Evolutionary conservation across 2,113 vertebrate genomes (phyloP).

Genomic region (Procavia capensis): DNA sequence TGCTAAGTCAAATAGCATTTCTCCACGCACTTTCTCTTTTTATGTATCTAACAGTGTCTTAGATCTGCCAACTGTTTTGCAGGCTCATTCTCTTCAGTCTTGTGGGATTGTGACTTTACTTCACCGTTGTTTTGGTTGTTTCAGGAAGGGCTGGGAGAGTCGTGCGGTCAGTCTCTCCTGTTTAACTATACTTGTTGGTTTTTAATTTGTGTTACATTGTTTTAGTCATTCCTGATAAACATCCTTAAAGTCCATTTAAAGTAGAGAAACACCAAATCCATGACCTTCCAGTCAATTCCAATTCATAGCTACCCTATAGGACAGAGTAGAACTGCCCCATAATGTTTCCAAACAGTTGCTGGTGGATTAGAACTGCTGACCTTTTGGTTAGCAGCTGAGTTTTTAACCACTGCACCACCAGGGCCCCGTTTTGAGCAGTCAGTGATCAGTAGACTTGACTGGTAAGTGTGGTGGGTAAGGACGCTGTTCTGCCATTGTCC

Average conservation of each 20-base stretch:
- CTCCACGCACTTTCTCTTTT: background rate
- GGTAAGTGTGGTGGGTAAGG: background rate
- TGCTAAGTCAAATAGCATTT: too few species aligned
- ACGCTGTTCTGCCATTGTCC: background rate
- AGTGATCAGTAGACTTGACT: background rate
- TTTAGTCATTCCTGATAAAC: background rate
- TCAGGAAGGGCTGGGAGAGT: background rate
- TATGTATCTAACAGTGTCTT: too few species aligned
- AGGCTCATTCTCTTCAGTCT: background rate
- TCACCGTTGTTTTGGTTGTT: background rate
- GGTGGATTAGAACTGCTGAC: too few species aligned
- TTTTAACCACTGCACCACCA: too few species aligned
- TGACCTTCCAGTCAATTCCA: too few species aligned
- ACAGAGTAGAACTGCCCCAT: too few species aligned
- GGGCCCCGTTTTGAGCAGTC: background rate
- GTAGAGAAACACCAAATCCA: too few species aligned
- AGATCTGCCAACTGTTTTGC: background rate
- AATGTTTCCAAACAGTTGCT: too few species aligned
- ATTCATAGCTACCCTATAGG: too few species aligned
- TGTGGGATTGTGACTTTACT: background rate
- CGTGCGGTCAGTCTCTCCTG: background rate
- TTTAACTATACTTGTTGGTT: background rate
- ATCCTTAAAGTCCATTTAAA: background rate
- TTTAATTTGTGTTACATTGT: too few species aligned
- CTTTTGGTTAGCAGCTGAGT: too few species aligned